Conservation (phyloP, 2,113 vertebrate species). For the Microcebus lehilahytsara region DNA sequence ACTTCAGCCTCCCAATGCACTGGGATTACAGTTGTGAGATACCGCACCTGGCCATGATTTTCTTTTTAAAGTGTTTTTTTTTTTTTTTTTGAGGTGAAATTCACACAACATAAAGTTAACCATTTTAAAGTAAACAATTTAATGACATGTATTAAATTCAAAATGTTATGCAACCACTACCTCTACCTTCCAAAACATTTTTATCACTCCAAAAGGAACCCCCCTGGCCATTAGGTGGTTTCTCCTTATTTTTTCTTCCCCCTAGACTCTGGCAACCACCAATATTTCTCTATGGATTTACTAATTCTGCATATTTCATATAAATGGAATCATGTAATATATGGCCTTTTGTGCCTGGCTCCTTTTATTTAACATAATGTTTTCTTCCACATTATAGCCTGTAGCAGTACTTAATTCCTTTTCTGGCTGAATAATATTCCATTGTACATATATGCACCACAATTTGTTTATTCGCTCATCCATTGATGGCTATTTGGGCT, state of each 20-base stretch:
- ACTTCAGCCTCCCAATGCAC: background rate
- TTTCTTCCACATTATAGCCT: background rate
- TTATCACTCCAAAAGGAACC: background rate
- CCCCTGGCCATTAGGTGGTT: background rate
- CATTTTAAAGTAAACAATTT: background rate
- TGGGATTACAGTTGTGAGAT: background rate
- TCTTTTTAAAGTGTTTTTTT: background rate
- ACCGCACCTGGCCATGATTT: background rate
- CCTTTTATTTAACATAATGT: background rate
- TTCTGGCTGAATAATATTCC: background rate
- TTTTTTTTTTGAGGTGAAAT: background rate
- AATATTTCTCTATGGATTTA: background rate
- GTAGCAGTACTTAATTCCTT: background rate
- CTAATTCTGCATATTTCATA: background rate
- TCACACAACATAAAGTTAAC: background rate
- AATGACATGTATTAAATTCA: background rate
- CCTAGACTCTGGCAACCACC: background rate
- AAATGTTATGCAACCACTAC: background rate
- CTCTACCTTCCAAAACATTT: background rate
- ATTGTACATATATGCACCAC: background rate
- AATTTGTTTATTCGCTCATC: background rate
- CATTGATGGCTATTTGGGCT: background rate
- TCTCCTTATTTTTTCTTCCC: background rate
- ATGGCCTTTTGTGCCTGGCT: background rate
- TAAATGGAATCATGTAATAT: background rate